phyloP scores from a whole-genome alignment of 2,888 invertebrate genomes.

The Scelioninae gen. 1 region DNA sequence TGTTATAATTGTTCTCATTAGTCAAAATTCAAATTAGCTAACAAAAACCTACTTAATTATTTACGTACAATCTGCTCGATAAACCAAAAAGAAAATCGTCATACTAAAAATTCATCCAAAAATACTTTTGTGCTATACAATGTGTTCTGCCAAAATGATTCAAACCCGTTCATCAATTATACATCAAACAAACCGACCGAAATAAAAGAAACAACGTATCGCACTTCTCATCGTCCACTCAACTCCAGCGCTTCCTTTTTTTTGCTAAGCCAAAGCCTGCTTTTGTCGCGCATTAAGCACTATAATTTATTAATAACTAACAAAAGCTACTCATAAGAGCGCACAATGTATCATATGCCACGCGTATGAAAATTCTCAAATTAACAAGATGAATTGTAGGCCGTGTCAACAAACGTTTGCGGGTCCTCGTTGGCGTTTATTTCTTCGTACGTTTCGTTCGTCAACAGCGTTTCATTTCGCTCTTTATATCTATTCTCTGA shows the following conservation, averaged over 20 bases:
- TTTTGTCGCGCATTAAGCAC: conserved; percentile 34
- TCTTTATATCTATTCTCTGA: conserved; percentile 70
- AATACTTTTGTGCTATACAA: too few relatives aligned
- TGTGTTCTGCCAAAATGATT: too few relatives aligned
- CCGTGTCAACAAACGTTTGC: conserved; percentile 57
- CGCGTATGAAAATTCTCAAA: conserved; percentile 64
- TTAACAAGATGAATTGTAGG: conserved; percentile 63
- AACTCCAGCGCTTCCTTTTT: background rate
- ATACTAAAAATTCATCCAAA: too few relatives aligned
- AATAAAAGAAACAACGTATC: too few relatives aligned
- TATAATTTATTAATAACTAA: conserved; percentile 58
- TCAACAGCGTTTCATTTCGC: conserved; percentile 29
- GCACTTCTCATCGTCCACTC: too few relatives aligned
- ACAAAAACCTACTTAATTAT: too few relatives aligned
- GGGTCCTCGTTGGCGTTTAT: conserved; percentile 45
- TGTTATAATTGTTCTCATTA: too few relatives aligned
- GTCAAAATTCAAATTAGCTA: too few relatives aligned
- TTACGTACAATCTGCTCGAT: too few relatives aligned
- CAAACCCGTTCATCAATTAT: too few relatives aligned
- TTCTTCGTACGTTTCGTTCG: conserved; percentile 40
- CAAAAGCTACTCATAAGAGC: conserved; percentile 27
- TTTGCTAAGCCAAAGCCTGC: background rate
- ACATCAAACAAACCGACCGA: too few relatives aligned
- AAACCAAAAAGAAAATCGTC: too few relatives aligned
- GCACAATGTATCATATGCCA: conserved; percentile 43